Evolutionary conservation across 1,140 invertebrate species (phyloP).

Genomic region (Lasioglossum albipes): DNA sequence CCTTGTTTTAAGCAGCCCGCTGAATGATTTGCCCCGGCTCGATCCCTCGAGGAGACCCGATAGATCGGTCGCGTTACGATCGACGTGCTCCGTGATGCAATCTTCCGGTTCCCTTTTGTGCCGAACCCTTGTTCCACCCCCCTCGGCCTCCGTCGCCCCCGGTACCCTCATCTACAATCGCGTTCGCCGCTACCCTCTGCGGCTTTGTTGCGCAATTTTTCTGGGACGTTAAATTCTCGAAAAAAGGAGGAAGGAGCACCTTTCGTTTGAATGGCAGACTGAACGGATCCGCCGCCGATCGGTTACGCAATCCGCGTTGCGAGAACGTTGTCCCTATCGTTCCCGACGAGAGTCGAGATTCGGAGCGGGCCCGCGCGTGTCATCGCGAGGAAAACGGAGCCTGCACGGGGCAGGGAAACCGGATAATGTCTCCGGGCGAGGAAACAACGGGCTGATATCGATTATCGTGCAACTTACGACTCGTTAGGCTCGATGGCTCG

Average conservation of each 20-base stretch:
- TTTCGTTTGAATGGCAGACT: not conserved
- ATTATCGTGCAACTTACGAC: slow-evolving; percentile 4
- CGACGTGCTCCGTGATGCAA: not conserved
- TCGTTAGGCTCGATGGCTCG: not conserved
- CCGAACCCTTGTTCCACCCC: not conserved
- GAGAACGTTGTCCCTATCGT: no score
- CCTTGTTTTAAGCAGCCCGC: not conserved
- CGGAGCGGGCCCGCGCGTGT: not conserved
- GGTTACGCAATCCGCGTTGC: no score
- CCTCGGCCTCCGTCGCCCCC: not conserved
- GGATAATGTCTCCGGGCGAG: not conserved
- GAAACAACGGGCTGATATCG: not conserved
- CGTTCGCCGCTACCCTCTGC: not conserved
- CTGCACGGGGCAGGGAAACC: not conserved
- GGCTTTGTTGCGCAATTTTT: slow-evolving; percentile 3
- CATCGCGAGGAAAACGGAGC: not conserved
- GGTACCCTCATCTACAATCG: no score
- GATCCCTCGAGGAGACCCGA: not conserved
- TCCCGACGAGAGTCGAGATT: not conserved
- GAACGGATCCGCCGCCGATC: not conserved
- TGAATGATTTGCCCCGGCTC: not conserved
- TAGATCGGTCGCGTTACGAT: slow-evolving; percentile 1
- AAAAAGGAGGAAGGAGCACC: not conserved
- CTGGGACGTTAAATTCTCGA: not conserved
- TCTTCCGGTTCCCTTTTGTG: not conserved